A percentile compares a stretch with the other conserved stretches of the same genome.
Evolutionary conservation across 2,113 vertebrate genomes (phyloP).

Genomic region (Emydura subglobosa): DNA sequence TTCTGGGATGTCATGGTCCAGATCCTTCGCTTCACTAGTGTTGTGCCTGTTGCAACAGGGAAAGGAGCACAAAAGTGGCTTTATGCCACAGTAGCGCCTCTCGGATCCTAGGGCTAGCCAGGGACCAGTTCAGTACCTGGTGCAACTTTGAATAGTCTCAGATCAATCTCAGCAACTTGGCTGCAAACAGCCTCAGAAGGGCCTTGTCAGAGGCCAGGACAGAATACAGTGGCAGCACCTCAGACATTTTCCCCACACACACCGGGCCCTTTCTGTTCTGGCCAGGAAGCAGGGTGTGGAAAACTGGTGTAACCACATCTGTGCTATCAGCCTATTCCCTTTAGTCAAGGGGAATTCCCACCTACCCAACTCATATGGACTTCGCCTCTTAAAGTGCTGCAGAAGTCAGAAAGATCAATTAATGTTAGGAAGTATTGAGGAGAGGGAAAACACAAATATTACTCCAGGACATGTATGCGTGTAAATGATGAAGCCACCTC

Average conservation of each 20-base stretch:
- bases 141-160: accelerated
- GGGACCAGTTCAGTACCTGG: accelerated
- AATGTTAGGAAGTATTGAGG: neutral
- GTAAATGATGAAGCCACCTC: too few relatives aligned
- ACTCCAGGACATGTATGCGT: accelerated
- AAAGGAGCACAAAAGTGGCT: neutral
- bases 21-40: neutral
- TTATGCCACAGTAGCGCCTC: neutral
- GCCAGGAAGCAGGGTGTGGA: accelerated
- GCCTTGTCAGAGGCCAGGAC: neutral
- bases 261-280: neutral
- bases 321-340: neutral
- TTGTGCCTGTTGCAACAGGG: neutral
- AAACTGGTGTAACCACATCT: accelerated
- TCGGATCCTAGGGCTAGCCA: accelerated
- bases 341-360: neutral
- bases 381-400: neutral
- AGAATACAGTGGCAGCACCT: neutral
- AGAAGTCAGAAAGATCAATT: neutral
- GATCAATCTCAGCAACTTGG: neutral
- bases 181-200: neutral
- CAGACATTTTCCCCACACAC: neutral
- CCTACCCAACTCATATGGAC: accelerated
- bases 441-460: neutral
- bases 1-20: accelerated